Percentiles rank a stretch among this genome's conserved stretches.
Evolutionary conservation across 2,888 invertebrate species (phyloP).

Genomic region (Tubulanus polymorphus): DNA sequence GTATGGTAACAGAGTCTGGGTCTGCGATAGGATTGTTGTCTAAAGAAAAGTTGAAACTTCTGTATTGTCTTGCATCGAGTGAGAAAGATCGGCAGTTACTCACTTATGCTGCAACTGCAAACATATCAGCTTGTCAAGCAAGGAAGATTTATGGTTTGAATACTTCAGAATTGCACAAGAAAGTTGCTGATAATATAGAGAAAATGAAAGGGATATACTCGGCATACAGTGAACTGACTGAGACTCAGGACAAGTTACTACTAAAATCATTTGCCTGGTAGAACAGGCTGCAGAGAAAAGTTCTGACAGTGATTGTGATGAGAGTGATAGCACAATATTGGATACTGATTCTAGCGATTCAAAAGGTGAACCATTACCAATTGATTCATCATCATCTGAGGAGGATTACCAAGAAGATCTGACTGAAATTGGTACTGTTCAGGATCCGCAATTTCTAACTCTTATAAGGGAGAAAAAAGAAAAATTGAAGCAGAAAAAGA

Average conservation of each 20-base stretch:
- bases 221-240: neutral
- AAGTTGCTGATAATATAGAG: neutral
- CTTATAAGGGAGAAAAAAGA: neutral
- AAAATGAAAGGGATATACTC: neutral
- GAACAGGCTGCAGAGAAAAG: neutral
- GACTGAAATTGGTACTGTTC: neutral
- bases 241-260: neutral
- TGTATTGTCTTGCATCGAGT: neutral
- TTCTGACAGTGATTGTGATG: neutral
- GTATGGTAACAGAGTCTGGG: neutral
- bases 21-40: neutral
- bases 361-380: neutral
- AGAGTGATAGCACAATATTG: neutral
- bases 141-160: neutral
- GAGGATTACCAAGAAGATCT: neutral
- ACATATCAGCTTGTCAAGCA: neutral
- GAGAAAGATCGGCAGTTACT: neutral
- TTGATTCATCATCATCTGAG: neutral
- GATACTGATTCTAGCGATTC: neutral
- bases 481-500: neutral
- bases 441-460: neutral
- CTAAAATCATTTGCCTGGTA: neutral
- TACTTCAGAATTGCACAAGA: neutral
- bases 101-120: neutral
- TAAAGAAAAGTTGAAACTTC: neutral